phyloP scores from a whole-genome alignment of 2,113 vertebrate species.

The Colistium nudipinnis region DNA sequence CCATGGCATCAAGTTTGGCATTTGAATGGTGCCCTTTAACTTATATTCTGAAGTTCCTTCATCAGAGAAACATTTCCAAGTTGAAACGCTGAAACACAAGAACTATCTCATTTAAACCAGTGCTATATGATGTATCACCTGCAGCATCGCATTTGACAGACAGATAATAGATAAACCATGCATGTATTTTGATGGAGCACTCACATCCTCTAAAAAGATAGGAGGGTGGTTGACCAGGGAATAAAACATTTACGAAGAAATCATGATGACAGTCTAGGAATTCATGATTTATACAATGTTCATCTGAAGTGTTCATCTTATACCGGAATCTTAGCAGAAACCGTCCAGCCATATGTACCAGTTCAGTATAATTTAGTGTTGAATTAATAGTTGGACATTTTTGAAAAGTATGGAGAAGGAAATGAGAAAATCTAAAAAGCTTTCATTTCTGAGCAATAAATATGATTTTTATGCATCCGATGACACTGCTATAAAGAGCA shows the following conservation, averaged over 20 bases:
- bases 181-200: neutral
- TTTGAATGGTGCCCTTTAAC: conserved; percentile 20
- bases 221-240: neutral
- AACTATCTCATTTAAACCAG: neutral
- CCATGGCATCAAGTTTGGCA: neutral
- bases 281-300: too few relatives aligned
- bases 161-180: neutral
- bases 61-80: neutral
- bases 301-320: neutral
- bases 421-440: neutral
- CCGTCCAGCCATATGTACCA: neutral
- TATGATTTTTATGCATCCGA: too few relatives aligned
- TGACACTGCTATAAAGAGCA: too few relatives aligned
- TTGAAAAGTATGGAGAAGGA: neutral
- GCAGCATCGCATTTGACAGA: conserved; percentile 6
- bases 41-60: neutral
- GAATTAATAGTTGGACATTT: neutral
- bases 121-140: neutral
- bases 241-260: neutral
- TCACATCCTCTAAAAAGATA: neutral
- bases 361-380: neutral
- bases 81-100: neutral
- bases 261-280: neutral
- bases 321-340: neutral
- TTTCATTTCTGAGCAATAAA: too few relatives aligned